phyloP scores from a whole-genome alignment of 2,888 invertebrate genomes.

The Tachystola acroxantha region DNA sequence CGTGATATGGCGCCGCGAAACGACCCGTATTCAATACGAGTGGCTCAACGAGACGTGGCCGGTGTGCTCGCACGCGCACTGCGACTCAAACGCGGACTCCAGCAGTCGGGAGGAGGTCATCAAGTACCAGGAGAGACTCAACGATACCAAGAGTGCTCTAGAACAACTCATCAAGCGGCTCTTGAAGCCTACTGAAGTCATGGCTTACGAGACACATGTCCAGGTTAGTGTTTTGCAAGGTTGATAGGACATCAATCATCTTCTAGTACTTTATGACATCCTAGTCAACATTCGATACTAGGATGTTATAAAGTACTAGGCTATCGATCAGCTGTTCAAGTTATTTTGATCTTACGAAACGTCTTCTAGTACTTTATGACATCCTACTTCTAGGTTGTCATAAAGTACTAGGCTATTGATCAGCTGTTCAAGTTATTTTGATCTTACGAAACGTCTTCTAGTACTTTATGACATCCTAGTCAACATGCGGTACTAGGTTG shows the following conservation, averaged over 20 bases:
- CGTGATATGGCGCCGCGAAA: constrained; percentile 93
- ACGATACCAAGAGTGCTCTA: constrained; percentile 85
- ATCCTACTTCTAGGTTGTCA: no score
- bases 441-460: no score
- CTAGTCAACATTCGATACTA: no score
- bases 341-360: no score
- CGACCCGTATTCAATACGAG: constrained; percentile 92
- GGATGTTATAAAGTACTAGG: no score
- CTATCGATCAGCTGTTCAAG: no score
- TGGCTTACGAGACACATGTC: constrained; percentile 88
- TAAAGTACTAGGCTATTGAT: no score
- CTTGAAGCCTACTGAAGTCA: constrained; percentile 83
- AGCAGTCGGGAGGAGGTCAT: constrained; percentile 51
- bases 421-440: no score
- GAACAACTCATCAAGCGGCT: constrained; percentile 85
- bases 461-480: no score
- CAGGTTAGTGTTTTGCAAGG: no score
- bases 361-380: no score
- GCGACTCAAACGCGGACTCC: constrained; percentile 35
- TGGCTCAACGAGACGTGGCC: constrained; percentile 89
- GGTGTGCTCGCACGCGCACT: constrained; percentile 69
- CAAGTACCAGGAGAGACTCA: constrained; percentile 66
- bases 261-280: not conserved
- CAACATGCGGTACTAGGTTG: no score
- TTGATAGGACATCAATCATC: not conserved